A percentile compares a stretch with the other conserved stretches of the same genome.
These are phyloP conservation scores for Harlomillsia oculata DNA, from an alignment of 1,140 invertebrate genomes.

Conservation along the genomic window DNA sequence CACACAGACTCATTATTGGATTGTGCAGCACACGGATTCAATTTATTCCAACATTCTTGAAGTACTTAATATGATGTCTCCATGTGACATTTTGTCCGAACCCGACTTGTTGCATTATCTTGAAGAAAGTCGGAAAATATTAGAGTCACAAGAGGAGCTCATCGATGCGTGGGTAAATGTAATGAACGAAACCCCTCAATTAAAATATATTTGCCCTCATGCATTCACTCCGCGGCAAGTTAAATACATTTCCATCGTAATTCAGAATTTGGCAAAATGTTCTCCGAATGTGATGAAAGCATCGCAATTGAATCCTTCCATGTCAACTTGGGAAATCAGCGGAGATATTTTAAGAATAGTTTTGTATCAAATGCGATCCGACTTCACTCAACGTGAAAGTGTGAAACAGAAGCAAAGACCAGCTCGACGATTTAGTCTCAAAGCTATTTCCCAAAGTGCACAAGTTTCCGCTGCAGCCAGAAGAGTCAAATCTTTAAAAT, in stretches of 20 bases:
- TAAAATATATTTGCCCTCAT: conserved; percentile 32
- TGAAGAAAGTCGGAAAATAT: conserved; percentile 3
- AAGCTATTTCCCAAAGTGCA: not conserved
- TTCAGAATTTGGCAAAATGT: conserved; percentile 9
- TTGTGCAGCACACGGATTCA: conserved; percentile 5
- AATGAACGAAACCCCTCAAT: conserved; percentile 16
- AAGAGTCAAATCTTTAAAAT: conserved; percentile 1
- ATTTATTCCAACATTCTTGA: conserved; percentile 29
- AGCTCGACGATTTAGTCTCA: conserved; percentile 9
- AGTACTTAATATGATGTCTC: conserved; percentile 15
- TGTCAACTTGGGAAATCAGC: conserved; percentile 32
- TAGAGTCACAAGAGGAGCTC: conserved; percentile 31
- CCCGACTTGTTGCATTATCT: conserved; percentile 18
- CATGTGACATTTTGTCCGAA: conserved; percentile 8
- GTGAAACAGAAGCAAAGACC: conserved; percentile 21
- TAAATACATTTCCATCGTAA: conserved; percentile 25
- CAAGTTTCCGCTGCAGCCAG: not conserved
- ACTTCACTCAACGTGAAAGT: conserved; percentile 1
- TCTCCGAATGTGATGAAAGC: conserved; percentile 16
- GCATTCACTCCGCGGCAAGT: conserved; percentile 30
- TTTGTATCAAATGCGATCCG: conserved; percentile 33
- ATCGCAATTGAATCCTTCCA: not conserved
- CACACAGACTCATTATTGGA: too few species aligned
- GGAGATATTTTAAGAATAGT: conserved; percentile 32
- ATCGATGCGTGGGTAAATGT: conserved; percentile 16